Evolutionary conservation across 1,140 invertebrate genomes (phyloP), one percentile per base, ranked within the genome.

Genomic region (Linepithema humile): DNA sequence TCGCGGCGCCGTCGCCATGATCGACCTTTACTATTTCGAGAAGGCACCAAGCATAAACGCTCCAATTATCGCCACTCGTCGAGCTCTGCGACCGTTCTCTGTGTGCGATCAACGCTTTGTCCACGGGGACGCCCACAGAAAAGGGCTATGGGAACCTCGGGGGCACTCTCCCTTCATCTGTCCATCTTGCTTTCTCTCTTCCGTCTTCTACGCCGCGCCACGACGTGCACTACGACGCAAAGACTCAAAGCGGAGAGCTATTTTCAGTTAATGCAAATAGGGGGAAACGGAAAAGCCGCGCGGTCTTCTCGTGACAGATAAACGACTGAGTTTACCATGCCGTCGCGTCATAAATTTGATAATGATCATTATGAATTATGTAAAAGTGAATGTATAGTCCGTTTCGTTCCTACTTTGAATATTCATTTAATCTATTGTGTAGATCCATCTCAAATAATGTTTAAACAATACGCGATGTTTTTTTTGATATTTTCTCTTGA

Each of bases 11-110:
- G 20, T 45, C 53, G 29, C 23, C 38, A 29, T 43, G 67, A 80
- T 53, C 65, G 60, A 48, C 59, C 78, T 82, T 74, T 82, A 82
- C 70, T 82, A 82, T 80, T 80, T 77, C 45, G 72, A 83, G 82
- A 32, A 80, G 75, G 64, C 64, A 55, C 26, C 55, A 35, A 35
- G 32, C 69, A 74, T 74, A 45, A 82, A 74, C 59, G 70, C 82
- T 64, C 82, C 72, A 78, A 83, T 83, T 83, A 83, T 78, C 59
- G 50, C 43, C 70, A 50, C 57, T 32, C 72, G 57, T 45, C 35
- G 40, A 82, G 32, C 45, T n/a, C 12, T 45, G 38, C 57, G 57
- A 20, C 26, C 57, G 29, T 43, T 78, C 62, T 69, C 23, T 53
- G 35, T 55, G 62, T 78, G 50, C 29, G 75, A 69, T 32, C 74